Evolutionary conservation across 1,140 invertebrate species (phyloP).

Genomic region (Lerema accius): DNA sequence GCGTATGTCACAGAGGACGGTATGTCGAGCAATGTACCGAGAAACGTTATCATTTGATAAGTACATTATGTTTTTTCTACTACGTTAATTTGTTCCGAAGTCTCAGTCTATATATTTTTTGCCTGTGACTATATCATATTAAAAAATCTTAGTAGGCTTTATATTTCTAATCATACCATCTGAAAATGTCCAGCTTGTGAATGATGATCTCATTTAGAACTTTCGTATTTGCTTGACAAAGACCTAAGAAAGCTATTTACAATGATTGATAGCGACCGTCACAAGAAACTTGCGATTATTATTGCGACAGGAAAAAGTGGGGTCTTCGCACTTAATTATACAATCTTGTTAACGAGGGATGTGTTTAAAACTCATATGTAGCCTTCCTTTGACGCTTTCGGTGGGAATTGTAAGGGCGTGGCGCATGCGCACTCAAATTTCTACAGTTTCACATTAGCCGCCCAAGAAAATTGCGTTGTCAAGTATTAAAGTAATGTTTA

Average conservation of each 20-base stretch:
- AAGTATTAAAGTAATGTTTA: too few relatives aligned
- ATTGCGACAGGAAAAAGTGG: not conserved
- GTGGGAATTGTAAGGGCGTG: not conserved
- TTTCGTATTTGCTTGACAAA: constrained; percentile 11
- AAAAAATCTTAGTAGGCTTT: not conserved
- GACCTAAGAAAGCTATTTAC: constrained; percentile 11
- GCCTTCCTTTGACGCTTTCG: not conserved
- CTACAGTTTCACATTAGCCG: not conserved
- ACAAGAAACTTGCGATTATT: constrained; percentile 3
- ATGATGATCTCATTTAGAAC: constrained; percentile 1
- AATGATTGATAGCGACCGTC: constrained; percentile 12
- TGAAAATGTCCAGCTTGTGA: not conserved
- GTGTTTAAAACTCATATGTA: not conserved
- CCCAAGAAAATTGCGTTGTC: not conserved
- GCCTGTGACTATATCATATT: too few relatives aligned
- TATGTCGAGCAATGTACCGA: too few relatives aligned
- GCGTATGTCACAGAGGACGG: too few relatives aligned
- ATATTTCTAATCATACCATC: not conserved
- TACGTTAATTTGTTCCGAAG: too few relatives aligned
- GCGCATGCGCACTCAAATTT: not conserved
- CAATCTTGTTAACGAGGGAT: not conserved
- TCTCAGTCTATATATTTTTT: too few relatives aligned
- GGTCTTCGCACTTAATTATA: constrained; percentile 2
- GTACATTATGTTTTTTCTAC: too few relatives aligned
- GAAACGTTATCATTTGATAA: too few relatives aligned